Evolutionary conservation across 2,888 invertebrate species (phyloP).

Genomic region (Mimachlamys varia): DNA sequence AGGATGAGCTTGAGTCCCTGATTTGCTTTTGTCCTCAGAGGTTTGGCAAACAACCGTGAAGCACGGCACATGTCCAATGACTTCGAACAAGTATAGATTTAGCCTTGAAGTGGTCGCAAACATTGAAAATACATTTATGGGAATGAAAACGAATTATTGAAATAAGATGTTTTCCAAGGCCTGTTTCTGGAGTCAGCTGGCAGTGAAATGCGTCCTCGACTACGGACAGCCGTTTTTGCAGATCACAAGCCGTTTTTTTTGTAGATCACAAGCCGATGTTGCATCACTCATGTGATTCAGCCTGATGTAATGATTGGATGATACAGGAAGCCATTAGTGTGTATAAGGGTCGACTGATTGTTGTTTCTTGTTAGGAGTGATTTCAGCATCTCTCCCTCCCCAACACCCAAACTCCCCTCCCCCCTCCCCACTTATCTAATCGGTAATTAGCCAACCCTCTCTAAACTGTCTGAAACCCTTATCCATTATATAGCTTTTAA

Average conservation of each 20-base stretch:
- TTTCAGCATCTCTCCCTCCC: background rate
- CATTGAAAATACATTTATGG: background rate
- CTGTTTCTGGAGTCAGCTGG: background rate
- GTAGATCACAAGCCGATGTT: background rate
- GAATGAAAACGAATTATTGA: background rate
- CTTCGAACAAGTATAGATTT: background rate
- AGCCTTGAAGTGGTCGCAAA: background rate
- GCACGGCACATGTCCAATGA: background rate
- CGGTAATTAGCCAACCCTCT: background rate
- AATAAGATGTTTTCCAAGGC: background rate
- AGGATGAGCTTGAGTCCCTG: background rate
- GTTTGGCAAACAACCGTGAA: background rate
- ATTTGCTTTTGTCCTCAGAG: background rate
- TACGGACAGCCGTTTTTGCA: background rate
- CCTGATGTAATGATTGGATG: background rate
- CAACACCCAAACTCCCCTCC: background rate
- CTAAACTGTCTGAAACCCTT: conserved; percentile 1
- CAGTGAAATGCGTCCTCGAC: background rate
- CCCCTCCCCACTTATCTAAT: background rate
- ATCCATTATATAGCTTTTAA: background rate
- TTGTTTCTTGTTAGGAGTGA: background rate
- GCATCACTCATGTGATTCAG: background rate
- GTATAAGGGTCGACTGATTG: background rate
- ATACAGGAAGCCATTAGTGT: background rate
- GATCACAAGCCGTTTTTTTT: background rate